Percentiles rank a stretch among this genome's conserved stretches.
Conservation (phyloP, 1,140 invertebrate genomes). For the Drosophila santomea region DNA sequence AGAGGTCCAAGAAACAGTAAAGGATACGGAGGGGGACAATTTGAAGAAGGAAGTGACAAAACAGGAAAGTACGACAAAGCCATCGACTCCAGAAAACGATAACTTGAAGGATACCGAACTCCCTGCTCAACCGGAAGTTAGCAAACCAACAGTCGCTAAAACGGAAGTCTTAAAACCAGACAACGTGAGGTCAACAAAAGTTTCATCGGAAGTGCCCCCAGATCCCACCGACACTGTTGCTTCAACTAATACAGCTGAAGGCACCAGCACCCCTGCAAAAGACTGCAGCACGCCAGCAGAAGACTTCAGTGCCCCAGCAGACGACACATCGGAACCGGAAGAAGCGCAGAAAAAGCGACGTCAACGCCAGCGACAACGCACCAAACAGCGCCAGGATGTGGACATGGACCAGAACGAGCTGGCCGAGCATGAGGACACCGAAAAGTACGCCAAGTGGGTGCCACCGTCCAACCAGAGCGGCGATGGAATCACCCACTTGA, state of each 20-base stretch:
- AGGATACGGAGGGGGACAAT: constrained; percentile 29
- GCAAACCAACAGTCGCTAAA: constrained; percentile 49
- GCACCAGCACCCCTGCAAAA: neutral
- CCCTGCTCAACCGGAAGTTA: constrained; percentile 32
- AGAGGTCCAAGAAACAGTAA: constrained; percentile 51
- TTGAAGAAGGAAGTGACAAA: neutral
- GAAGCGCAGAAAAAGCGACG: constrained; percentile 58
- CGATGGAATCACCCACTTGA: constrained; percentile 92
- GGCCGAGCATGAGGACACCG: constrained; percentile 86
- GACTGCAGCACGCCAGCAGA: constrained; percentile 12
- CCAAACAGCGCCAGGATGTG: constrained; percentile 70
- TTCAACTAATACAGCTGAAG: constrained; percentile 2
- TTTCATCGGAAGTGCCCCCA: constrained; percentile 33
- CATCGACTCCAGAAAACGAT: constrained; percentile 7
- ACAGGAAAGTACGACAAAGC: constrained; percentile 31
- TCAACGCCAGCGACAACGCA: constrained; percentile 58
- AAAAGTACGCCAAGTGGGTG: constrained; percentile 91
- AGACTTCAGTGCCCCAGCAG: constrained; percentile 14
- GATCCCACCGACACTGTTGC: constrained; percentile 15
- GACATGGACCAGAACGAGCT: constrained; percentile 84
- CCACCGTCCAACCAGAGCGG: constrained; percentile 91
- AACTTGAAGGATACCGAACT: constrained; percentile 19
- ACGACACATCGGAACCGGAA: constrained; percentile 26
- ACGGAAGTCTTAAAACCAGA: constrained; percentile 36
- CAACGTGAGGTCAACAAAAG: constrained; percentile 27